Evolutionary conservation across 2,113 vertebrate genomes (phyloP).

Genomic region (Phoxinus phoxinus): DNA sequence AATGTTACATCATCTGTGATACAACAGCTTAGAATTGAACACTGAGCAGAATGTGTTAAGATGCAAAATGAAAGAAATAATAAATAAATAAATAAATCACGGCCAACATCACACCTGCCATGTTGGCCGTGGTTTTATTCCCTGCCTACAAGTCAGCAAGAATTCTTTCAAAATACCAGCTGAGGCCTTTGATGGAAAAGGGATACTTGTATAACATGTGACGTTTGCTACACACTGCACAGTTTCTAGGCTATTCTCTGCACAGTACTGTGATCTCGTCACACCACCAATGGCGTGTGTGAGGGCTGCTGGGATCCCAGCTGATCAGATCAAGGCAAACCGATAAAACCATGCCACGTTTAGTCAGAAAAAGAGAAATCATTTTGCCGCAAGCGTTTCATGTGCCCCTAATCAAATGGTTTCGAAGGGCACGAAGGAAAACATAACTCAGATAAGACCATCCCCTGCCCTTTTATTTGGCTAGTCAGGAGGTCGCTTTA

Average conservation of each 20-base stretch:
- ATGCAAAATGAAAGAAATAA: conserved; percentile 20
- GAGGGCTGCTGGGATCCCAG: conserved; percentile 10
- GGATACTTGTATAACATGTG: conserved; percentile 13
- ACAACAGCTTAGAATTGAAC: background rate
- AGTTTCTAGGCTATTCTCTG: background rate
- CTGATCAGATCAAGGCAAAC: conserved; percentile 36
- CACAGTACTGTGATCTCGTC: conserved; percentile 7
- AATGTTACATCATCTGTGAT: background rate
- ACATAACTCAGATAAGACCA: conserved; percentile 47
- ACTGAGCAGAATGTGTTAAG: conserved; percentile 23
- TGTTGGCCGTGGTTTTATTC: conserved; percentile 17
- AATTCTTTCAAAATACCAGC: conserved; percentile 17
- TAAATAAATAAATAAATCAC: conserved; percentile 28
- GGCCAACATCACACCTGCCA: conserved; percentile 14
- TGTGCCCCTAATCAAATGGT: conserved; percentile 63
- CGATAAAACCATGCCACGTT: conserved; percentile 45
- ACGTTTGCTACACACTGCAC: background rate
- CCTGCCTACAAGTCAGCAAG: background rate
- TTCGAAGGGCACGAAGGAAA: conserved; percentile 75
- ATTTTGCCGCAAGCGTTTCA: conserved; percentile 66
- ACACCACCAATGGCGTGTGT: background rate
- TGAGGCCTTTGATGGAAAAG: conserved; percentile 6
- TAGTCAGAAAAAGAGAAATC: conserved; percentile 49
- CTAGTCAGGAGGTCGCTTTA: conserved; percentile 51
- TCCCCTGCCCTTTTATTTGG: conserved; percentile 53